phyloP scores from a whole-genome alignment of 2,113 vertebrate genomes.

The Cyrtonyx montezumae region DNA sequence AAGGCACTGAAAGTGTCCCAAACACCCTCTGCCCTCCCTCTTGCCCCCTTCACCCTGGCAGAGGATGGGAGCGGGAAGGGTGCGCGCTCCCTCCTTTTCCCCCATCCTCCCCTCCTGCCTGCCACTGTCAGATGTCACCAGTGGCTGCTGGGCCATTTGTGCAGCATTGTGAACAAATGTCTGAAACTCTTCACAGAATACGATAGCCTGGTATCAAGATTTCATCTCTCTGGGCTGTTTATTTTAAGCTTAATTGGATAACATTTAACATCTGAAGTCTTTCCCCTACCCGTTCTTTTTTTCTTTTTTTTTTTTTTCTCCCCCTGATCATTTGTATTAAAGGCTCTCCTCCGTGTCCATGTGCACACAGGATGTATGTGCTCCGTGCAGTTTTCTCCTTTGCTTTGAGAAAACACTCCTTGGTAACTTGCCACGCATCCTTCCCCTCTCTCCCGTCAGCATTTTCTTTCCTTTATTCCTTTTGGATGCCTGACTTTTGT shows the following conservation, averaged over 20 bases:
- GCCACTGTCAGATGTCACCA: slow-evolving; percentile 17
- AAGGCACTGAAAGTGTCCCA: slow-evolving; percentile 4
- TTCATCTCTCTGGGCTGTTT: slow-evolving; percentile 72
- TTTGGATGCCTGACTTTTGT: slow-evolving; percentile 43
- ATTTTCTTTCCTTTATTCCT: slow-evolving; percentile 47
- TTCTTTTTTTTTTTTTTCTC: neutral
- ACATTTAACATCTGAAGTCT: slow-evolving; percentile 75
- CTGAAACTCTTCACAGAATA: slow-evolving; percentile 58
- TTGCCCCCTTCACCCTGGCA: neutral
- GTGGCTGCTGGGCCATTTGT: neutral
- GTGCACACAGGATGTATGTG: slow-evolving; percentile 44
- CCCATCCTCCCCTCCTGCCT: neutral
- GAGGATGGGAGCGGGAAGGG: neutral
- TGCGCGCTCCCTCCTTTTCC: neutral
- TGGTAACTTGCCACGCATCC: slow-evolving; percentile 14
- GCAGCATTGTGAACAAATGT: slow-evolving; percentile 43
- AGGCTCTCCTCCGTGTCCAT: neutral
- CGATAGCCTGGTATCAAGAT: slow-evolving; percentile 42
- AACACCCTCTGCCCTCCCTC: neutral
- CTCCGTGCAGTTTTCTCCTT: slow-evolving; percentile 43
- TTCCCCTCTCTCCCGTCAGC: neutral
- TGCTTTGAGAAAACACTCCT: slow-evolving; percentile 40
- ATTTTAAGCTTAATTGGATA: slow-evolving; percentile 77
- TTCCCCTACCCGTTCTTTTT: neutral
- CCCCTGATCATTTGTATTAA: slow-evolving; percentile 3